These are phyloP conservation scores for Siniperca obscura DNA, from an alignment of 2,797 vertebrate species.

Conservation along the genomic window DNA sequence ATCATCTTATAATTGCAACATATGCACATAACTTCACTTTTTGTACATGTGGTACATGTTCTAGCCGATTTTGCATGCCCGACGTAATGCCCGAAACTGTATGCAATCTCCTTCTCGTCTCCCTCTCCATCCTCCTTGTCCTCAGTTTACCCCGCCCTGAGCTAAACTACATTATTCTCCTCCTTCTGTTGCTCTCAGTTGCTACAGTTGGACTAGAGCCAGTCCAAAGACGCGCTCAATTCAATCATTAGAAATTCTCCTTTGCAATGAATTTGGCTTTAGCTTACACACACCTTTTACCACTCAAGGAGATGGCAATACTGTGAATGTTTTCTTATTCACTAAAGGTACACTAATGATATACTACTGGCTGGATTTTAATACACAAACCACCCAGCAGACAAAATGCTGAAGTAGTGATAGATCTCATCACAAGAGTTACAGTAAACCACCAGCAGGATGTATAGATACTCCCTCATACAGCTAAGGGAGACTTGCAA, in stretches of 20 bases:
- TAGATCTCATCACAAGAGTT: conserved; percentile 11
- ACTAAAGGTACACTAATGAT: conserved; percentile 56
- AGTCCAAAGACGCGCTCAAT: conserved; percentile 63
- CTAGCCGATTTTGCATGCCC: conserved; percentile 7
- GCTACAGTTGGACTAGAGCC: conserved; percentile 37
- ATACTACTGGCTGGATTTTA: conserved; percentile 12
- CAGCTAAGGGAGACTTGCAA: conserved; percentile 2
- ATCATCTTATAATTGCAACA: conserved; percentile 17
- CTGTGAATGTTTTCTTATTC: conserved; percentile 61
- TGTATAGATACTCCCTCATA: conserved; percentile 20
- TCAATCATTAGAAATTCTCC: conserved; percentile 64
- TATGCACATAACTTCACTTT: conserved; percentile 10
- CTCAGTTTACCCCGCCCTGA: conserved; percentile 51
- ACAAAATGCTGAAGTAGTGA: conserved; percentile 19
- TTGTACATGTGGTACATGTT: conserved; percentile 5
- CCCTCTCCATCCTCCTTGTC: conserved; percentile 43
- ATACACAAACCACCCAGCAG: conserved; percentile 27
- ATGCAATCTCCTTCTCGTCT: conserved; percentile 33
- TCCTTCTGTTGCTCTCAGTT: conserved; percentile 24
- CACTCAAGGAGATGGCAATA: conserved; percentile 46
- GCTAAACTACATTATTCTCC: conserved; percentile 44
- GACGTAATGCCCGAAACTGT: conserved; percentile 35
- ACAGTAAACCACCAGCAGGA: conserved; percentile 23
- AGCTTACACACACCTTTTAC: conserved; percentile 33
- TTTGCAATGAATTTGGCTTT: conserved; percentile 58